phyloP scores from a whole-genome alignment of 2,888 invertebrate species.

The Protodeltote pygarga region DNA sequence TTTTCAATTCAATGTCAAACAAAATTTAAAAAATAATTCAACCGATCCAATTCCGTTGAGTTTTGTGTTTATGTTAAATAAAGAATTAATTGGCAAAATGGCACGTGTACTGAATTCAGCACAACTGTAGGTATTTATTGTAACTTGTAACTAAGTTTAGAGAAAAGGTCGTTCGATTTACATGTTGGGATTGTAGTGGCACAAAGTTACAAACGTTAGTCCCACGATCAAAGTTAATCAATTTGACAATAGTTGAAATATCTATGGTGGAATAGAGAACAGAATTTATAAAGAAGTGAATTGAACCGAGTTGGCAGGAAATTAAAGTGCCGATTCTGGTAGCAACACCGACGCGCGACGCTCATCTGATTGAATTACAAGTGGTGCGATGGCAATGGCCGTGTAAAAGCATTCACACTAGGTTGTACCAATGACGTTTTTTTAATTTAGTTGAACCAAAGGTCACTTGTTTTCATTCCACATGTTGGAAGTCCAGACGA shows the following conservation, averaged over 20 bases:
- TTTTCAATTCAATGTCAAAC: too few species aligned
- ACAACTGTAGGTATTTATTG: too few species aligned
- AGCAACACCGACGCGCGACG: slow-evolving; percentile 27
- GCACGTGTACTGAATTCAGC: too few species aligned
- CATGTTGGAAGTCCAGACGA: slow-evolving; percentile 20
- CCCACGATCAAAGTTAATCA: too few species aligned
- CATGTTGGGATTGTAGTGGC: too few species aligned
- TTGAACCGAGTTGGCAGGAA: slow-evolving; percentile 46
- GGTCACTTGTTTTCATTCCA: slow-evolving; percentile 16
- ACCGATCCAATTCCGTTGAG: too few species aligned
- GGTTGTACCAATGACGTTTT: slow-evolving; percentile 3
- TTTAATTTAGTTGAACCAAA: slow-evolving; percentile 5
- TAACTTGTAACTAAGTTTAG: too few species aligned
- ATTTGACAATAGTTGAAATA: background rate
- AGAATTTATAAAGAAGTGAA: slow-evolving; percentile 7
- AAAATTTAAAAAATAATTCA: too few species aligned
- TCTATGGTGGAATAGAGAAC: background rate
- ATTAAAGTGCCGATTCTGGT: slow-evolving; percentile 50
- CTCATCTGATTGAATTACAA: slow-evolving; percentile 37
- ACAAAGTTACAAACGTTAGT: too few species aligned
- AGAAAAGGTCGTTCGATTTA: too few species aligned
- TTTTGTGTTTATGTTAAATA: too few species aligned
- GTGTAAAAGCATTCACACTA: background rate
- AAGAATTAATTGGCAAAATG: too few species aligned
- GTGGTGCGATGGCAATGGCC: slow-evolving; percentile 12